Evolutionary conservation across 2,113 vertebrate species (phyloP).

Genomic region (Lates calcarifer): DNA sequence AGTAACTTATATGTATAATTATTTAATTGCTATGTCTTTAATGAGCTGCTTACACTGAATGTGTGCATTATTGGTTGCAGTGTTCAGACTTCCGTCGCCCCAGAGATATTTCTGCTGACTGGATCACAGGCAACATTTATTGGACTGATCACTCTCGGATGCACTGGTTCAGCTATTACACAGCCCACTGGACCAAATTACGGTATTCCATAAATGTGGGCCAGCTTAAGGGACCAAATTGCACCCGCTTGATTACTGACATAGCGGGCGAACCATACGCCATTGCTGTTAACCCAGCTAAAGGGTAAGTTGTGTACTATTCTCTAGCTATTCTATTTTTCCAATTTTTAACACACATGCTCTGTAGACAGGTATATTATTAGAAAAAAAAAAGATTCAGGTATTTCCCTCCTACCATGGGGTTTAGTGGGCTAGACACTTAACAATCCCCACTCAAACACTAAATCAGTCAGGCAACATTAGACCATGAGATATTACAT

Average conservation of each 20-base stretch:
- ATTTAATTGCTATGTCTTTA: background rate
- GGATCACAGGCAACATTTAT: slow-evolving; percentile 97
- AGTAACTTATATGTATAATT: background rate
- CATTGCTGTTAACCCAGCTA: slow-evolving; percentile 93
- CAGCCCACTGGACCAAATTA: slow-evolving; percentile 98
- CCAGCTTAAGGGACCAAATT: slow-evolving; percentile 94
- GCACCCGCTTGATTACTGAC: slow-evolving; percentile 95
- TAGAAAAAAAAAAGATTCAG: background rate
- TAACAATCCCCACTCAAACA: too few relatives aligned
- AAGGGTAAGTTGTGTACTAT: slow-evolving; percentile 85
- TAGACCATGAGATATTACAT: background rate
- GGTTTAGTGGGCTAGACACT: too few relatives aligned
- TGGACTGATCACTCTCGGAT: slow-evolving; percentile 99
- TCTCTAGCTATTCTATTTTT: background rate
- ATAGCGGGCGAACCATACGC: slow-evolving; percentile 97
- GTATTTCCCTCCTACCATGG: too few relatives aligned
- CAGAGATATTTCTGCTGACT: slow-evolving; percentile 95
- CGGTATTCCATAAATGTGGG: slow-evolving; percentile 98
- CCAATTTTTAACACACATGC: background rate
- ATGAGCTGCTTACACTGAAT: background rate
- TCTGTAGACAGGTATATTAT: background rate
- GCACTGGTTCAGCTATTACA: slow-evolving; percentile 99
- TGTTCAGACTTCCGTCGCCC: slow-evolving; percentile 97
- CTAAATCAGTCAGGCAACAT: too few relatives aligned
- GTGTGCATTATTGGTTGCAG: slow-evolving; percentile 77